Evolutionary conservation across 2,888 invertebrate species (phyloP), one percentile per base, ranked within the genome.

Genomic region (Thelaira solivaga): DNA sequence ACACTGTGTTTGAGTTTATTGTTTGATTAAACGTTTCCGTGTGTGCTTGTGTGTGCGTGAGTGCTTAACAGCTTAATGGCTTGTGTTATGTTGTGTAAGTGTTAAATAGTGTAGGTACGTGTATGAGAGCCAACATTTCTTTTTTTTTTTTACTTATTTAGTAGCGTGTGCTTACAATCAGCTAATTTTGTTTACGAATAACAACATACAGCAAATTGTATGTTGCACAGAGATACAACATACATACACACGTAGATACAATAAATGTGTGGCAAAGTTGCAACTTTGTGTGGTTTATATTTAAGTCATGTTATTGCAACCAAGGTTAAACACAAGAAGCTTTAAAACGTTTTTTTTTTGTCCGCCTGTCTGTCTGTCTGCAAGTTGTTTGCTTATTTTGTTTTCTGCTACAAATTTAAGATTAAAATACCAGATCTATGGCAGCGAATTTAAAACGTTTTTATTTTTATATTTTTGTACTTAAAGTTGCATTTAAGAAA

Each of bases 311-410:
- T 41, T 59, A 36, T 57, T 76, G 79, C 45, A 26, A 72, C 47
- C 77, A 74, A 75, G 72, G 80, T 76, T 76, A 76, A 76, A 75
- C 73, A 74, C 78, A 80, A 80, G 71, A 76, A 75, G 78, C 64
- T 62, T 69, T 67, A 77, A 81, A 81, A 75, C 36, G 51, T 59
- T 74, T 39, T 65, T 22, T 65, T n/a, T n/a, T n/a, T n/a, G n/a
- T n/a, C n/a, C n/a, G n/a, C n/a, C n/a, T n/a, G n/a, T n/a, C n/a
- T n/a, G n/a, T n/a, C n/a, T n/a, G 51, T 57, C n/a, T 16, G 39
- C 29, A 22, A 59, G 47, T 51, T 55, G 11, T 53, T 20, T 41
- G 20, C 10, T n/a, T 24, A 8, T 10, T 16, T 59, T 26, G 13
- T 7, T 49, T 13, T 2, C 8, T 13, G 13, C 8, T 18, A 11